A percentile compares a stretch with the other conserved stretches of the same genome.
Conservation (phyloP, 1,140 invertebrate species). For the Drosophila sturtevanti region DNA sequence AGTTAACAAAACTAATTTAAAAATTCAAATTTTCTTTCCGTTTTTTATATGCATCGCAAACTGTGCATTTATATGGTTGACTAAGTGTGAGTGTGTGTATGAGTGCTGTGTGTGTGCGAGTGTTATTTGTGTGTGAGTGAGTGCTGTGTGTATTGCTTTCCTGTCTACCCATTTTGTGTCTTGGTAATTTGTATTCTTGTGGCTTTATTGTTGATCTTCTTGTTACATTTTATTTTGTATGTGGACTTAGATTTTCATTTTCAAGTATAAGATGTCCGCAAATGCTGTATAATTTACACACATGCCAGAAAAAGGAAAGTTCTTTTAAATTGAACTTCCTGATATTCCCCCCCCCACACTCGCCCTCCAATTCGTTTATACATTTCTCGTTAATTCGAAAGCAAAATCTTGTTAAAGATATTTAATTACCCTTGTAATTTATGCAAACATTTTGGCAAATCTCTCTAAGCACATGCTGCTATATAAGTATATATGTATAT, state of each 20-base stretch:
- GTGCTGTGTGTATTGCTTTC: conserved; percentile 10
- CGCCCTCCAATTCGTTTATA: neutral
- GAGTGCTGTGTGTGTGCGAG: conserved; percentile 13
- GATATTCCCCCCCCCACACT: neutral
- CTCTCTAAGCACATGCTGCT: conserved; percentile 24
- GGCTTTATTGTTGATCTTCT: conserved; percentile 75
- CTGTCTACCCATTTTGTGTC: conserved; percentile 51
- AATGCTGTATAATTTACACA: conserved; percentile 58
- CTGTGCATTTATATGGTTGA: conserved; percentile 74
- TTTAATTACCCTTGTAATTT: conserved; percentile 74
- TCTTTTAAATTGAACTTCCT: conserved; percentile 30
- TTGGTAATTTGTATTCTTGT: conserved; percentile 77
- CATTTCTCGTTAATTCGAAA: conserved; percentile 34
- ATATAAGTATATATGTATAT: conserved; percentile 52
- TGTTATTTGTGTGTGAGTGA: neutral
- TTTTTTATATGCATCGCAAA: conserved; percentile 79
- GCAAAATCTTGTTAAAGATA: conserved; percentile 44
- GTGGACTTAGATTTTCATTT: conserved; percentile 18
- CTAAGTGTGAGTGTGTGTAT: conserved; percentile 24
- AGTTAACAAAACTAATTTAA: conserved; percentile 82
- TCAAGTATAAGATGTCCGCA: conserved; percentile 39
- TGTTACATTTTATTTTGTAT: conserved; percentile 54
- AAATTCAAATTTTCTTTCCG: conserved; percentile 81
- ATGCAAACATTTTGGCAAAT: conserved; percentile 67
- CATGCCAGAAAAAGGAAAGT: conserved; percentile 7